Conservation (phyloP, 2,888 invertebrate genomes). For the Caenorhabditis sp. region DNA sequence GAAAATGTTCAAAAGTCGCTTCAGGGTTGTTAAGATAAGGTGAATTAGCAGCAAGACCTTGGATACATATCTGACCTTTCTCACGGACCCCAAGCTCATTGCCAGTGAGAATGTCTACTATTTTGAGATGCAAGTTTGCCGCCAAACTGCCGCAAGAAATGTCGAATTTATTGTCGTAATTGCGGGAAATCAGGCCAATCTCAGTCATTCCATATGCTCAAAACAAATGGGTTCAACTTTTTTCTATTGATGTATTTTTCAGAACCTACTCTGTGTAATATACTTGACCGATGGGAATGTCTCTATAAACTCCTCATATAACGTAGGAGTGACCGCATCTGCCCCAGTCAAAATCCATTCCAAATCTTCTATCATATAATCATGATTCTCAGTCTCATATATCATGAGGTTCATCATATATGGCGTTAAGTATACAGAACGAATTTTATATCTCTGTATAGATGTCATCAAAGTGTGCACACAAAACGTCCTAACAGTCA, state of each 20-base stretch:
- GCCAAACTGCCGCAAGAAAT: conserved; percentile 33
- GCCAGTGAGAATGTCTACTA: conserved; percentile 36
- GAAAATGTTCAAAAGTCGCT: conserved; percentile 35
- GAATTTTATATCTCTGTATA: conserved; percentile 35
- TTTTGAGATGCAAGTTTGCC: conserved; percentile 32
- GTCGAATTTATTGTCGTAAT: conserved; percentile 12
- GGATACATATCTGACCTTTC: conserved; percentile 40
- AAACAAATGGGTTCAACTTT: conserved; percentile 12
- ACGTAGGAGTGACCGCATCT: conserved; percentile 30
- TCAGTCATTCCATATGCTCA: conserved; percentile 44
- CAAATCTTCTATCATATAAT: conserved; percentile 18
- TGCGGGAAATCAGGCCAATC: conserved; percentile 32
- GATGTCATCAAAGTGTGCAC: conserved; percentile 39
- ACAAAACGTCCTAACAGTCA: conserved; percentile 34
- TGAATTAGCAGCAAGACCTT: conserved; percentile 25
- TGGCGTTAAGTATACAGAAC: conserved; percentile 30
- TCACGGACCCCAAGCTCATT: conserved; percentile 22
- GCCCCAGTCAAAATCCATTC: conserved; percentile 37
- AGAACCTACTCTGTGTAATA: conserved; percentile 28
- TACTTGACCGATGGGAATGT: conserved; percentile 28
- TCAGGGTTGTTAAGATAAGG: conserved; percentile 36
- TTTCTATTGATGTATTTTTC: not conserved
- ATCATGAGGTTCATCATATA: conserved; percentile 38
- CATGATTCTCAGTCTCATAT: conserved; percentile 32
- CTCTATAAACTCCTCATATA: conserved; percentile 35